Evolutionary conservation across 2,113 vertebrate genomes (phyloP).

Genomic region (Crotalus viridis): DNA sequence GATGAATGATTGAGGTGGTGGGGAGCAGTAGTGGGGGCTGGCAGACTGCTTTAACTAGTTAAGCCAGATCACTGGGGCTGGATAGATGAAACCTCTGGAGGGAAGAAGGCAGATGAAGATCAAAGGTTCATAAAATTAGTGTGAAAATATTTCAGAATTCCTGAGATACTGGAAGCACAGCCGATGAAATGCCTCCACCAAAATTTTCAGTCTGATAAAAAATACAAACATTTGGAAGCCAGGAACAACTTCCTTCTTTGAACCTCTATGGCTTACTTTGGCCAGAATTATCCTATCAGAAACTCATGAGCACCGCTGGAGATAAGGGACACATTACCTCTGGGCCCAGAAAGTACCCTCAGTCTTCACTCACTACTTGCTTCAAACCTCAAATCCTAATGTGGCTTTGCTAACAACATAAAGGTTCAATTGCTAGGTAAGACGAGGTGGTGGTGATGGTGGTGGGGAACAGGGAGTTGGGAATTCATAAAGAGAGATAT

Average conservation of each 20-base stretch:
- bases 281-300: slow-evolving; percentile 2
- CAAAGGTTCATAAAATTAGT: background rate
- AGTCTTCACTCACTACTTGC: background rate
- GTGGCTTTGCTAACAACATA: background rate
- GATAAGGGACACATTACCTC: background rate
- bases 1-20: background rate
- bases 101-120: background rate
- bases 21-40: too few species aligned
- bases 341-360: background rate
- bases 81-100: background rate
- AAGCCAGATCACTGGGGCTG: background rate
- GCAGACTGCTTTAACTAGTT: background rate
- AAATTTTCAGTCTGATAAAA: background rate
- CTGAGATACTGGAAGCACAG: background rate
- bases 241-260: background rate
- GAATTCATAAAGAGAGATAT: too few species aligned
- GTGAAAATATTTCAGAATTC: background rate
- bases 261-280: background rate
- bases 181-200: background rate
- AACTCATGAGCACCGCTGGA: background rate
- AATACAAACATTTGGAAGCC: background rate
- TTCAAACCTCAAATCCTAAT: background rate
- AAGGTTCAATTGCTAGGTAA: background rate
- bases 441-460: too few species aligned
- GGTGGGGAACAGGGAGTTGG: background rate